phyloP scores from a whole-genome alignment of 2,888 invertebrate species.

The Erpobdella octoculata region DNA sequence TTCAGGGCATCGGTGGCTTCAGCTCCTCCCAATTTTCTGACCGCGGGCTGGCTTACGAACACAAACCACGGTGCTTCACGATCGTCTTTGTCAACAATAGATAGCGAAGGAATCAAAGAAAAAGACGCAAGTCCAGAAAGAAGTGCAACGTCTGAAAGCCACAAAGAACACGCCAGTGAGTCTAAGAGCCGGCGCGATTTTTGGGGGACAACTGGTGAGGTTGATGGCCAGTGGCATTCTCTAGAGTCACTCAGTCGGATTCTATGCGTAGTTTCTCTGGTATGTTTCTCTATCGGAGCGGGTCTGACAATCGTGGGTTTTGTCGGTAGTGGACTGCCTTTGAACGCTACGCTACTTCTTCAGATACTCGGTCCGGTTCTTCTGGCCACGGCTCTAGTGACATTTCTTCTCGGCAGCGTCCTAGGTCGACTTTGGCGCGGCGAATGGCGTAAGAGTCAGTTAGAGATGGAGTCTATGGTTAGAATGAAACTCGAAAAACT shows the following conservation, averaged over 20 bases:
- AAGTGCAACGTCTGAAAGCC: not conserved
- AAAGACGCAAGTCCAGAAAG: slow-evolving; percentile 17
- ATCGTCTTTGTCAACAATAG: slow-evolving; percentile 26
- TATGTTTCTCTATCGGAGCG: slow-evolving; percentile 5
- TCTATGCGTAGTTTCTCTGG: not conserved
- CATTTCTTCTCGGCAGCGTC: slow-evolving; percentile 34
- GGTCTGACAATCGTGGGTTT: slow-evolving; percentile 11
- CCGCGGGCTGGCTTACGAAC: not conserved
- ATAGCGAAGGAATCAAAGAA: slow-evolving; percentile 20
- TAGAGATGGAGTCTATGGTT: slow-evolving; percentile 34
- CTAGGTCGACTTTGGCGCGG: slow-evolving; percentile 35
- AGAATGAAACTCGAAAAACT: slow-evolving; percentile 30
- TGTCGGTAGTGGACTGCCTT: not conserved
- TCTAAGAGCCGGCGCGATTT: not conserved
- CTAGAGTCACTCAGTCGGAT: not conserved
- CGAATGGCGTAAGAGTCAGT: slow-evolving; percentile 36
- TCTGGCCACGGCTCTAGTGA: slow-evolving; percentile 34
- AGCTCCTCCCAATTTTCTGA: not conserved
- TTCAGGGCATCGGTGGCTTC: slow-evolving; percentile 13
- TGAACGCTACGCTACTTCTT: not conserved
- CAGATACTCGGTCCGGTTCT: slow-evolving; percentile 16
- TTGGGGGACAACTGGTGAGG: not conserved
- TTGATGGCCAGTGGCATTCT: not conserved
- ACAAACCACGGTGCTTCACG: not conserved
- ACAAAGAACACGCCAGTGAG: not conserved